Base-by-base conservation (phyloP, 2,888 invertebrate species). In the Pedicia rivosa region DNA sequence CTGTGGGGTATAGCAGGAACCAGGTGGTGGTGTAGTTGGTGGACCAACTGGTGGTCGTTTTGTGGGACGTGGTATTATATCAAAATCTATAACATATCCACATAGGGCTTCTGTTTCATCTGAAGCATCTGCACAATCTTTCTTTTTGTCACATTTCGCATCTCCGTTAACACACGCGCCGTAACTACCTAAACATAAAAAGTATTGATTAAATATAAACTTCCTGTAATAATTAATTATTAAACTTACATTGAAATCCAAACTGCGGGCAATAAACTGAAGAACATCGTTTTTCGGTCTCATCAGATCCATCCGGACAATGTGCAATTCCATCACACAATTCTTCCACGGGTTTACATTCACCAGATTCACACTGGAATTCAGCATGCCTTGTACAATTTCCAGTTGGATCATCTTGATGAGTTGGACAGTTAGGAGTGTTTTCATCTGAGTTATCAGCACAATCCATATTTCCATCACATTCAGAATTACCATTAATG, bases 141-240 rank as follows among this genome's bases (percentile, higher is more conserved):
- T 35, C 16, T 30, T 35, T 5, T 39, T 37, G 32, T 44, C 40
- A 43, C 78, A 78, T 32, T 59, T 55, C 1, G 63, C 54, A 14
- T 65, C 64, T 5, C 64, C 59, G 39, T 68, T 67, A 0, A 73
- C 63, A 43, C 75, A 75, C 0, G 68, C 74, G 2, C 74, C 74
- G 46, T 74, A 74, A 16, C 3, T 24, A 7, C 24, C 24, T 24
- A 10, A 4, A 7, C 8, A 7, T n/a, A n/a, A n/a, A n/a, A n/a
- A n/a, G n/a, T n/a, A n/a, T n/a, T n/a, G n/a, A n/a, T n/a, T n/a
- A n/a, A n/a, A n/a, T n/a, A n/a, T n/a, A n/a, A n/a, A n/a, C n/a
- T n/a, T n/a, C n/a, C n/a, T n/a, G n/a, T n/a, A n/a, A n/a, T n/a
- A n/a, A n/a, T n/a, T n/a, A n/a, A n/a, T n/a, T n/a, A n/a, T n/a